These are phyloP conservation scores for Clarias batrachus DNA, from an alignment of 2,113 vertebrate genomes.

Conservation along the genomic window DNA sequence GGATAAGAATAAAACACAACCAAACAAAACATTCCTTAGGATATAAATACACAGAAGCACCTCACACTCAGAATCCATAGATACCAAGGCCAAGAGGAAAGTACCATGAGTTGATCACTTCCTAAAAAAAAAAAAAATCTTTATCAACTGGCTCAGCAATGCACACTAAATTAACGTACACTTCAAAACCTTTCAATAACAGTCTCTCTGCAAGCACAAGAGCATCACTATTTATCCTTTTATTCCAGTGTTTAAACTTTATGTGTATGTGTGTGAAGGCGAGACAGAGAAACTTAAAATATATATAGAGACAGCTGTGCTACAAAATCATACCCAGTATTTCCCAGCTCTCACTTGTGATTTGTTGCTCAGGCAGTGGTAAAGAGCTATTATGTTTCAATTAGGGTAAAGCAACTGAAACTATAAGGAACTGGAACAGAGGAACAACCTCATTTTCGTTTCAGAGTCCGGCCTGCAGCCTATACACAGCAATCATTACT, in stretches of 20 bases:
- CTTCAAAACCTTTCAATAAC: not conserved
- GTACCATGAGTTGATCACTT: not conserved
- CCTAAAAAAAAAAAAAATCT: not conserved
- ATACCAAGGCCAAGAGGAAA: not conserved
- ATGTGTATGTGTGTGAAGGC: not conserved
- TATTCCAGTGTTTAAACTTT: not conserved
- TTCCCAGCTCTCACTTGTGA: slow-evolving; percentile 29
- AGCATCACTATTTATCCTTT: slow-evolving; percentile 18
- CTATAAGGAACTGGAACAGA: slow-evolving; percentile 26
- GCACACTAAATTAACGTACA: not conserved
- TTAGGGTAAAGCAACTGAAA: not conserved
- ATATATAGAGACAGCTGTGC: slow-evolving; percentile 22
- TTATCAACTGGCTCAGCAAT: not conserved
- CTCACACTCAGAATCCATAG: not conserved
- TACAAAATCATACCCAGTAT: slow-evolving; percentile 11
- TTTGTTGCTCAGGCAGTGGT: not conserved
- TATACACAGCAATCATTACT: slow-evolving; percentile 24
- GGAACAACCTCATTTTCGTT: slow-evolving; percentile 23
- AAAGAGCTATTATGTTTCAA: not conserved
- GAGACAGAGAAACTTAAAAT: not conserved
- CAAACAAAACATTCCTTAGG: slow-evolving; percentile 27
- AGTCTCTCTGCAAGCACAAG: not conserved
- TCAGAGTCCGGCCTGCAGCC: not conserved
- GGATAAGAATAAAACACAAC: slow-evolving; percentile 20
- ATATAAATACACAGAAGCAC: slow-evolving; percentile 28